A percentile compares a stretch with the other conserved stretches of the same genome.
phyloP scores from a whole-genome alignment of 2,797 vertebrate genomes.

The Echiichthys vipera region DNA sequence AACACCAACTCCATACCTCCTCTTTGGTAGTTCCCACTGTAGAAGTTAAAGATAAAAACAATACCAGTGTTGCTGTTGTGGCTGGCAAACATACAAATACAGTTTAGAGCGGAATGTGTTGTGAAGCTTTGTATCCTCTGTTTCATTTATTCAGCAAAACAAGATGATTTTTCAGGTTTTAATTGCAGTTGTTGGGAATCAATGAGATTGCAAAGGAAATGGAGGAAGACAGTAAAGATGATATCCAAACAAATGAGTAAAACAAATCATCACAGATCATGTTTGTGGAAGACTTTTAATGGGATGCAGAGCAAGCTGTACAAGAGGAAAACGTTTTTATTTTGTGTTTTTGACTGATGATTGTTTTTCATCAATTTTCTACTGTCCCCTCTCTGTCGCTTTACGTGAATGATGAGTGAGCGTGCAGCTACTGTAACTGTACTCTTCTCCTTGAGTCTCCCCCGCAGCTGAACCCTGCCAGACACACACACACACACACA shows the following conservation, averaged over 20 bases:
- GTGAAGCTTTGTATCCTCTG: conserved; percentile 20
- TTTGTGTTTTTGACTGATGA: background rate
- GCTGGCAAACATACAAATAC: background rate
- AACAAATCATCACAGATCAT: conserved; percentile 41
- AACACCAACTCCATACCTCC: too few species aligned
- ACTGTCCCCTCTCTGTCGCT: background rate
- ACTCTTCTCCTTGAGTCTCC: conserved; percentile 1
- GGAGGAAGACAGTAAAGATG: conserved; percentile 18
- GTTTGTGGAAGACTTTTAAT: conserved; percentile 31
- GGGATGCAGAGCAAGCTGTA: conserved; percentile 11
- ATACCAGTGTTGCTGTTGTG: too few species aligned
- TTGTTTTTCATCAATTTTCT: background rate
- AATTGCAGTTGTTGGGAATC: conserved; percentile 46
- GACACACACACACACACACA: background rate
- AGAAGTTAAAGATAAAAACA: too few species aligned
- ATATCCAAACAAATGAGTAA: conserved; percentile 47
- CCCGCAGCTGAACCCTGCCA: background rate
- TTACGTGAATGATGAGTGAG: background rate
- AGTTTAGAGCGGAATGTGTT: conserved; percentile 4
- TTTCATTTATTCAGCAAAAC: conserved; percentile 45
- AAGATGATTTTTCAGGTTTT: conserved; percentile 46
- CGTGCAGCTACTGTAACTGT: conserved; percentile 8
- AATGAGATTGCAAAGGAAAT: conserved; percentile 29
- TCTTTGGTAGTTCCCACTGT: too few species aligned
- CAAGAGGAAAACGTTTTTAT: background rate